Evolutionary conservation across 2,888 invertebrate genomes (phyloP).

Genomic region (Scaeva pyrastri): DNA sequence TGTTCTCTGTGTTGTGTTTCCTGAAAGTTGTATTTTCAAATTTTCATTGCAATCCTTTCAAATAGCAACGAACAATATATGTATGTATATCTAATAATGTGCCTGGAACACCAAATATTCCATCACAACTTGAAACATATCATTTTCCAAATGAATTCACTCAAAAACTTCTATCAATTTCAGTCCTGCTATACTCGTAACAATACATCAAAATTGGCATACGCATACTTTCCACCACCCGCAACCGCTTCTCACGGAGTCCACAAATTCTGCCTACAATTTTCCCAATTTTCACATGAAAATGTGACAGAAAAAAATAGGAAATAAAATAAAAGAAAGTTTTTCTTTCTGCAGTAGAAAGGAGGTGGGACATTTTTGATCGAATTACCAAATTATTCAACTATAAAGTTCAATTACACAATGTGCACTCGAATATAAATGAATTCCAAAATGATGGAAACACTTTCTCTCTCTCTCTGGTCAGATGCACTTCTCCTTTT

Average conservation of each 20-base stretch:
- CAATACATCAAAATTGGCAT: constrained; percentile 74
- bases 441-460: constrained; percentile 52
- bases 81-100: too few species aligned
- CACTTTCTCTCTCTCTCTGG: constrained; percentile 59
- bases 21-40: too few species aligned
- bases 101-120: not conserved
- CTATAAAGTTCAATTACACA: constrained; percentile 75
- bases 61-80: too few species aligned
- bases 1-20: too few species aligned
- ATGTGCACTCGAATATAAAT: constrained; percentile 69
- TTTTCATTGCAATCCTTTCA: too few species aligned
- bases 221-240: constrained; percentile 54
- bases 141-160: constrained; percentile 64
- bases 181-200: too few species aligned
- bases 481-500: too few species aligned
- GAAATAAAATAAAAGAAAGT: constrained; percentile 38
- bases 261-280: constrained; percentile 4
- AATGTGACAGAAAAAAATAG: constrained; percentile 27
- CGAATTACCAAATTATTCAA: constrained; percentile 75
- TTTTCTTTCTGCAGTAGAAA: constrained; percentile 63
- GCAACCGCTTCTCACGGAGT: not conserved
- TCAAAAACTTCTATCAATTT: constrained; percentile 51
- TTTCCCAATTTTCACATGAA: constrained; percentile 38
- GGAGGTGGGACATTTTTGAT: constrained; percentile 74
- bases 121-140: constrained; percentile 27